Percentiles rank a stretch among this genome's conserved stretches.
Evolutionary conservation across 2,797 vertebrate genomes (phyloP).

Genomic region (Erpetoichthys calabaricus): DNA sequence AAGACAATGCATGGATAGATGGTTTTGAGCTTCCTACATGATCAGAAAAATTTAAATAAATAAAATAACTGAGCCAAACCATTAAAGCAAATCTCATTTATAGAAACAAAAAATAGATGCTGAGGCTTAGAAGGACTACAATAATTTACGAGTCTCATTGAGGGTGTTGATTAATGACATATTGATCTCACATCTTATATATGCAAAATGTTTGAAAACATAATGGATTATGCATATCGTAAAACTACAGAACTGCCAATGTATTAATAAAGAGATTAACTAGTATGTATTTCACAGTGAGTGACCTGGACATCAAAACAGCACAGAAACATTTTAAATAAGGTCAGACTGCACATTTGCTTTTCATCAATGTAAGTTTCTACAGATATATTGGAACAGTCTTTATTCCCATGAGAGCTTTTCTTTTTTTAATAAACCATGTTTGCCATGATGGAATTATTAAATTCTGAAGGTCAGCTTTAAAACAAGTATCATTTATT

Average conservation of each 20-base stretch:
- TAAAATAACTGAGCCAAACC: too few relatives aligned
- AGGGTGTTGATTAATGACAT: conserved; percentile 86
- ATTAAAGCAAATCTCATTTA: conserved; percentile 37
- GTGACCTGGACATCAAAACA: conserved; percentile 16
- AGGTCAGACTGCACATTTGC: conserved; percentile 8
- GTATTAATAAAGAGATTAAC: conserved; percentile 16
- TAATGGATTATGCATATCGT: conserved; percentile 14
- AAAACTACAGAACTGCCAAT: conserved; percentile 20
- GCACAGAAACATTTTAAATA: conserved; percentile 4
- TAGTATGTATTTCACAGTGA: conserved; percentile 17
- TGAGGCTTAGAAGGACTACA: conserved; percentile 13
- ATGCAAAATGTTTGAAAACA: conserved; percentile 58
- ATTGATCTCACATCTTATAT: conserved; percentile 73
- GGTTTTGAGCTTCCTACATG: too few relatives aligned
- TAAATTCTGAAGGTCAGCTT: conserved; percentile 67
- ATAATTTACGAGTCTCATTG: conserved; percentile 71
- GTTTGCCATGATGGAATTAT: conserved; percentile 52
- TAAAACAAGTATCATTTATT: conserved; percentile 57
- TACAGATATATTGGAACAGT: conserved; percentile 42
- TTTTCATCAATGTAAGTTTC: conserved; percentile 35
- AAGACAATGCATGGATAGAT: too few relatives aligned
- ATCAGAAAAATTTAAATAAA: too few relatives aligned
- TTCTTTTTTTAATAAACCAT: conserved; percentile 4
- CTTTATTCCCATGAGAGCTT: conserved; percentile 49
- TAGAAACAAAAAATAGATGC: conserved; percentile 28